Evolutionary conservation across 2,797 vertebrate genomes (phyloP).

Genomic region (Dipus sagitta): DNA sequence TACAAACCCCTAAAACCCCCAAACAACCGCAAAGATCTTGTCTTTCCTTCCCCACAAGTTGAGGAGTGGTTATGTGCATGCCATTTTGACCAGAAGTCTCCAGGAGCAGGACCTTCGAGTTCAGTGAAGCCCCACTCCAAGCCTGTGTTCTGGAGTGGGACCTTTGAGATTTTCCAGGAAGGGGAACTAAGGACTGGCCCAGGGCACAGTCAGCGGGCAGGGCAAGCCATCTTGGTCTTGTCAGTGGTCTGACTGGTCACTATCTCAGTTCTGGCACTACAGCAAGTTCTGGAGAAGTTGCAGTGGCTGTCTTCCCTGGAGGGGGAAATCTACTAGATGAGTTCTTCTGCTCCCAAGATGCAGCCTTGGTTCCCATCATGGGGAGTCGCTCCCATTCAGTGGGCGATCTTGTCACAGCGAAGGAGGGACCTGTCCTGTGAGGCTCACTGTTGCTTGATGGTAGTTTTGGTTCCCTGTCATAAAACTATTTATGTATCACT

Average conservation of each 20-base stretch:
- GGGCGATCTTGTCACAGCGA: background rate
- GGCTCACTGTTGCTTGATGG: background rate
- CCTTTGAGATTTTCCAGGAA: background rate
- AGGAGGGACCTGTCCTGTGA: background rate
- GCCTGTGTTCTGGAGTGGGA: background rate
- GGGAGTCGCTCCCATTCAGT: background rate
- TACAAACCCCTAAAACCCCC: no score
- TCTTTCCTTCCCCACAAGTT: no score
- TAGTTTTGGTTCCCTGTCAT: background rate
- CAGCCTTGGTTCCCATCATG: background rate
- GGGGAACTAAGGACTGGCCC: background rate
- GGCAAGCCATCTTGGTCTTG: background rate
- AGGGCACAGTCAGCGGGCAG: background rate
- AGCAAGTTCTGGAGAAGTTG: no score
- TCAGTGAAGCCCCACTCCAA: no score
- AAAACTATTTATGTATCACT: background rate
- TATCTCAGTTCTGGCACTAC: background rate
- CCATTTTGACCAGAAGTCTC: no score
- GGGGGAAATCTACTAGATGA: background rate
- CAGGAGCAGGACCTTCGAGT: no score
- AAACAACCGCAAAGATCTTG: no score
- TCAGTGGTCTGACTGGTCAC: background rate
- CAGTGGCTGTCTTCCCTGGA: background rate
- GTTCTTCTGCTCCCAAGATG: background rate
- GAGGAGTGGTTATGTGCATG: no score